Percentiles rank a stretch among this genome's conserved stretches.
Conservation (phyloP, 2,113 vertebrate genomes). For the Nanorana parkeri region DNA sequence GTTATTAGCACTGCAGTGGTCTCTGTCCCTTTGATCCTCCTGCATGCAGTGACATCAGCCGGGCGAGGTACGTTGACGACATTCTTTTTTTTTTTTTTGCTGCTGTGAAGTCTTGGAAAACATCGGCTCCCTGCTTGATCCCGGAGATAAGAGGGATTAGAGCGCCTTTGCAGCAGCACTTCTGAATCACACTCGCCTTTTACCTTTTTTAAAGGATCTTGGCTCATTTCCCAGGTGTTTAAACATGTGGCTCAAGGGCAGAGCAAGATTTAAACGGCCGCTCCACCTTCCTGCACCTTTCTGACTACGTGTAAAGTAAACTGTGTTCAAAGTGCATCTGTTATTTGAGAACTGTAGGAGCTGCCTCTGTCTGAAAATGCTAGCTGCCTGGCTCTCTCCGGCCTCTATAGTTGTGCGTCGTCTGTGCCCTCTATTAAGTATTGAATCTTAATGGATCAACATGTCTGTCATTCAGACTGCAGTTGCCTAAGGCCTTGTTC, state of each 20-base stretch:
- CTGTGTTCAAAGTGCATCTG: too few species aligned
- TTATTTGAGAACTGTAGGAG: too few species aligned
- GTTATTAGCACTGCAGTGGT: not conserved
- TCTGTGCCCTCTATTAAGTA: too few species aligned
- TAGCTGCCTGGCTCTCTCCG: too few species aligned
- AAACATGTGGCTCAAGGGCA: not conserved
- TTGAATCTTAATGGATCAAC: too few species aligned
- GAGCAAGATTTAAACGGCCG: too few species aligned
- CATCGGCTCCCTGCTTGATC: not conserved
- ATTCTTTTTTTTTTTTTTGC: not conserved
- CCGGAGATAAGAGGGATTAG: not conserved
- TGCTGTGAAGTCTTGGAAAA: not conserved
- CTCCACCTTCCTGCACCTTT: too few species aligned
- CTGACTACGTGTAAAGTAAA: too few species aligned
- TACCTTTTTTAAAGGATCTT: not conserved
- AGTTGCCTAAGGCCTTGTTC: too few species aligned
- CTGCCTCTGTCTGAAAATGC: too few species aligned
- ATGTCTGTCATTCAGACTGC: too few species aligned
- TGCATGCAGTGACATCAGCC: not conserved
- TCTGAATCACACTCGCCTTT: not conserved
- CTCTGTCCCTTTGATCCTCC: conserved; percentile 10
- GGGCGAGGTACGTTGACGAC: conserved; percentile 1
- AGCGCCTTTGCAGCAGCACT: not conserved
- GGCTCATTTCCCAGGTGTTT: not conserved
- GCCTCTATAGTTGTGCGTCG: too few species aligned